Conservation (phyloP, 2,888 invertebrate genomes). For the Mamestra brassicae region DNA sequence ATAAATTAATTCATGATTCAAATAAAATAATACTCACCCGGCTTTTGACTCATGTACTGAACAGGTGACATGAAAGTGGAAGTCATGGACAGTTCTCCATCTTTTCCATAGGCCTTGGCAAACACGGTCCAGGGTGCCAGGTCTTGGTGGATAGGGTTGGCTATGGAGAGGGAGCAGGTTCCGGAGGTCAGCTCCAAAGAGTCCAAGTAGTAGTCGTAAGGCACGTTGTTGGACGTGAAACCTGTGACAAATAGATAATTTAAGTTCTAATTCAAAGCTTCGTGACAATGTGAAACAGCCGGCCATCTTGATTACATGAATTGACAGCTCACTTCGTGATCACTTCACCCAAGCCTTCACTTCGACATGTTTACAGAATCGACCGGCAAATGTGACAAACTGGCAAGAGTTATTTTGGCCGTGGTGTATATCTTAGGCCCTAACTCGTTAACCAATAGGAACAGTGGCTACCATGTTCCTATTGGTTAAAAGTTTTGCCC, state of each 20-base stretch:
- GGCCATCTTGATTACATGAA: no score
- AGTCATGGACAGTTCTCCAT: slow-evolving; percentile 71
- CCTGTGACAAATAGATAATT: slow-evolving; percentile 68
- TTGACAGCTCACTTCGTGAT: no score
- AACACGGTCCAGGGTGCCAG: slow-evolving; percentile 81
- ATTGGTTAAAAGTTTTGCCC: no score
- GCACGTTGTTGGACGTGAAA: slow-evolving; percentile 74
- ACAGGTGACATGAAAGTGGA: slow-evolving; percentile 30
- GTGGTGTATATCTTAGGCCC: no score
- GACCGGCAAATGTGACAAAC: no score
- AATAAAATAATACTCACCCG: slow-evolving; percentile 16
- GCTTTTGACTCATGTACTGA: neutral
- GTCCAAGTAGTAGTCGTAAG: slow-evolving; percentile 64
- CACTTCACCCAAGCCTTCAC: no score
- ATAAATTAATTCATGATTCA: no score
- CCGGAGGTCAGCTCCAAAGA: slow-evolving; percentile 62
- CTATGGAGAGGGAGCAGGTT: slow-evolving; percentile 70
- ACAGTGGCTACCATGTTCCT: no score
- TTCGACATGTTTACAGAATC: no score
- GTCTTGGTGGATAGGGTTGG: slow-evolving; percentile 71
- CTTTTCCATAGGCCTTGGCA: slow-evolving; percentile 71
- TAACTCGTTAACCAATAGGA: no score
- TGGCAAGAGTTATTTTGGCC: no score
- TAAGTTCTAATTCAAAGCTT: neutral
- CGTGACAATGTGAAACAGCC: no score